Conservation (phyloP, 1,140 invertebrate species). For the Ruditapes philippinarum region DNA sequence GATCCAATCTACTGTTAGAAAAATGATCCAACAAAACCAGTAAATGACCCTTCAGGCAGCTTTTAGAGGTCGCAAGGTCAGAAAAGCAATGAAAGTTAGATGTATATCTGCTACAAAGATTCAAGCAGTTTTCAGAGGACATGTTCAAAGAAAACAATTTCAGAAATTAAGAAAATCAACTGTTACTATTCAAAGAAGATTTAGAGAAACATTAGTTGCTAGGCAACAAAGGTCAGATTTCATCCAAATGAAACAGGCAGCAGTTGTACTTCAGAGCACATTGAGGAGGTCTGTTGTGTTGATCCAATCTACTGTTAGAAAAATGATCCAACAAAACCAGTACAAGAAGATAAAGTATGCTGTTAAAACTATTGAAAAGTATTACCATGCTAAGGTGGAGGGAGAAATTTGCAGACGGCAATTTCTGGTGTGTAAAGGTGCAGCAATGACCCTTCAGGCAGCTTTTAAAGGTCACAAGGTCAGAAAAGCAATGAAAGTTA, state of each 20-base stretch:
- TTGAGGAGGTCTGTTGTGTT: slow-evolving; percentile 47
- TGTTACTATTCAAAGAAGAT: slow-evolving; percentile 67
- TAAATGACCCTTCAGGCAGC: slow-evolving; percentile 68
- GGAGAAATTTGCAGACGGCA: not conserved
- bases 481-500: slow-evolving; percentile 47
- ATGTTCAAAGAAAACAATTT: slow-evolving; percentile 36
- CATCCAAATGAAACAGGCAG: slow-evolving; percentile 44
- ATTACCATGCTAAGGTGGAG: slow-evolving; percentile 50
- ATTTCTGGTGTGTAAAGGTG: slow-evolving; percentile 22
- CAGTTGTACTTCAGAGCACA: slow-evolving; percentile 59
- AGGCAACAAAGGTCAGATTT: slow-evolving; percentile 23
- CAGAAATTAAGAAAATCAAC: slow-evolving; percentile 56
- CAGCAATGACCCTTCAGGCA: slow-evolving; percentile 67
- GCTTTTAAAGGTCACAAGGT: slow-evolving; percentile 53
- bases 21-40: slow-evolving; percentile 43
- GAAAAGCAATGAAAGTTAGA: slow-evolving; percentile 5
- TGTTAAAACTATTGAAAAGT: slow-evolving; percentile 65
- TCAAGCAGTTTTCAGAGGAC: slow-evolving; percentile 69
- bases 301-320: slow-evolving; percentile 67
- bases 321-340: slow-evolving; percentile 37
- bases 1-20: slow-evolving; percentile 67
- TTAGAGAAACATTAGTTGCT: slow-evolving; percentile 12
- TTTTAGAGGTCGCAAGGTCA: slow-evolving; percentile 47
- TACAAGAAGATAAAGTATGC: slow-evolving; percentile 65
- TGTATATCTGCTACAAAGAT: slow-evolving; percentile 2